phyloP scores from a whole-genome alignment of 2,113 vertebrate species.

The Malaclemys terrapin region DNA sequence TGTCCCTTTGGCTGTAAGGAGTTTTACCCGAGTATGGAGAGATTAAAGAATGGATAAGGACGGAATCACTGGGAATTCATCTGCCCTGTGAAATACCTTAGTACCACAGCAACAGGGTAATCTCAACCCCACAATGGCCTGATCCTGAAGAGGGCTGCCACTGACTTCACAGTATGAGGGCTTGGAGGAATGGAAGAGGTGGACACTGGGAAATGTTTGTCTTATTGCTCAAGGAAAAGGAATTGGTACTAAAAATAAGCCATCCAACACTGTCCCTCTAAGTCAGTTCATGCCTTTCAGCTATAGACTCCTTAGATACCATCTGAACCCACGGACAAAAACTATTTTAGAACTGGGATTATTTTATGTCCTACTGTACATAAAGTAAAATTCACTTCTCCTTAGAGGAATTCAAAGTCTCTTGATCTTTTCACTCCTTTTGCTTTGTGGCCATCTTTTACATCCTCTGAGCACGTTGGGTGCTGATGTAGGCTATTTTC shows the following conservation, averaged over 20 bases:
- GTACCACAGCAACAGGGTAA: not conserved
- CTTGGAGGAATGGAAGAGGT: not conserved
- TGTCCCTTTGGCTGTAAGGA: not conserved
- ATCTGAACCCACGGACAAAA: conserved; percentile 45
- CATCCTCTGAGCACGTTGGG: not conserved
- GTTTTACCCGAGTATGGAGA: conserved; percentile 39
- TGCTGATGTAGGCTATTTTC: too few relatives aligned
- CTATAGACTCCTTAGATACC: conserved; percentile 32
- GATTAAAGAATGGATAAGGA: conserved; percentile 24
- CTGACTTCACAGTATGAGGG: not conserved
- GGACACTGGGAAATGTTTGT: conserved; percentile 15
- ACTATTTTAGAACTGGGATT: not conserved
- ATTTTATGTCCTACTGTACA: conserved; percentile 31
- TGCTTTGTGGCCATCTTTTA: conserved; percentile 17
- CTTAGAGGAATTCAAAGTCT: not conserved
- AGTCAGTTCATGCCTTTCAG: conserved; percentile 37
- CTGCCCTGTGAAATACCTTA: not conserved
- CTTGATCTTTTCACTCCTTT: not conserved
- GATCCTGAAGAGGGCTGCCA: not conserved
- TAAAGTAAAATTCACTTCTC: not conserved
- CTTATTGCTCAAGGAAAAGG: not conserved
- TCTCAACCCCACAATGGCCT: not conserved
- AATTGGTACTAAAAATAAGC: conserved; percentile 20
- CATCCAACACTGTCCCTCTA: conserved; percentile 35
- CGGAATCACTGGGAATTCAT: conserved; percentile 1